Evolutionary conservation across 1,140 invertebrate genomes (phyloP).

Genomic region (Micrasema longulum): DNA sequence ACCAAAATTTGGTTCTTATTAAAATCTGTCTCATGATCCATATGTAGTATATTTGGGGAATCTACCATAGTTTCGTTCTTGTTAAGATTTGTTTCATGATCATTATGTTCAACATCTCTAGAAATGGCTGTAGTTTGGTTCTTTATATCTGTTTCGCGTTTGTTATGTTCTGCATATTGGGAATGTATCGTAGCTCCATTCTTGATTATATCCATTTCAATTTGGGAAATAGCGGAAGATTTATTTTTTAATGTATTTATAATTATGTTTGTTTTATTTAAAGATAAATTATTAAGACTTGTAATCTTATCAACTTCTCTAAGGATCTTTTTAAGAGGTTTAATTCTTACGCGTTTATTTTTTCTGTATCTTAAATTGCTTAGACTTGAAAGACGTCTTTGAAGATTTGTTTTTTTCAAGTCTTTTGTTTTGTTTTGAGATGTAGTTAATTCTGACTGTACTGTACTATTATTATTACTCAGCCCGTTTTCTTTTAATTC

Average conservation of each 20-base stretch:
- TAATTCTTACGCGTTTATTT: slow-evolving; percentile 3
- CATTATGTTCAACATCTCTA: slow-evolving; percentile 8
- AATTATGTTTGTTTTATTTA: background rate
- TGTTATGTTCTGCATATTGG: background rate
- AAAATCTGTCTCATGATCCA: too few species aligned
- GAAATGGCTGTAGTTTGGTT: background rate
- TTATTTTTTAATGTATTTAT: background rate
- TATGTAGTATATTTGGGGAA: too few species aligned
- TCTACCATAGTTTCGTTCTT: too few species aligned
- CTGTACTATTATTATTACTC: background rate
- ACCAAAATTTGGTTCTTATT: too few species aligned
- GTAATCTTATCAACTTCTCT: background rate
- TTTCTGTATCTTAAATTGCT: slow-evolving; percentile 29
- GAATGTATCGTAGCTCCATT: background rate
- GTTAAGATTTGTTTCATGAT: background rate
- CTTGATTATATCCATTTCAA: slow-evolving; percentile 10
- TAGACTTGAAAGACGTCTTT: slow-evolving; percentile 1
- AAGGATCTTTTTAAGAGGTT: background rate
- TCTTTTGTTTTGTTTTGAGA: background rate
- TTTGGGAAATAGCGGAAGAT: background rate
- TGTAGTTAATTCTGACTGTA: background rate
- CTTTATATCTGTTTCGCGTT: background rate
- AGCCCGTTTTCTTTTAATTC: background rate
- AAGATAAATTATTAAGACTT: background rate
- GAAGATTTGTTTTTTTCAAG: slow-evolving; percentile 17